These are phyloP conservation scores for Hyles euphorbiae DNA, from an alignment of 1,140 invertebrate species.

Conservation along the genomic window DNA sequence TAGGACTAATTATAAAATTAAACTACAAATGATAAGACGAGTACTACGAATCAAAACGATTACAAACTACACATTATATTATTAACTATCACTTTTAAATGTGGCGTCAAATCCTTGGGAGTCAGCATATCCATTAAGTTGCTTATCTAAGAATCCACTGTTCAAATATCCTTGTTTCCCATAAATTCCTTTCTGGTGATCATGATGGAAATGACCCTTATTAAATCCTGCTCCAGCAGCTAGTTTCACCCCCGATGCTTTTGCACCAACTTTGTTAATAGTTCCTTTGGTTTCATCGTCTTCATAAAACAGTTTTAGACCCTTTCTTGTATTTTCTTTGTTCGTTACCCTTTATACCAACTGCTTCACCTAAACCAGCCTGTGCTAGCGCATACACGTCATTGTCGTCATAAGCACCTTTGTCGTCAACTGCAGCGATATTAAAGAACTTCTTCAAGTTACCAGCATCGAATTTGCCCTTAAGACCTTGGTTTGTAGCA, in stretches of 20 bases:
- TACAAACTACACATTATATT: neutral
- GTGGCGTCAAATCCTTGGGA: constrained; percentile 70
- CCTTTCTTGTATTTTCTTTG: constrained; percentile 79
- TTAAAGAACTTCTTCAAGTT: constrained; percentile 67
- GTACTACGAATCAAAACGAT: neutral
- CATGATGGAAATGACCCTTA: constrained; percentile 72
- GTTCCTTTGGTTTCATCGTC: constrained; percentile 79
- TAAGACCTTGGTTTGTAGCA: constrained; percentile 68
- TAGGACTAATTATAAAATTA: neutral
- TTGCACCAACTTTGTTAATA: constrained; percentile 77
- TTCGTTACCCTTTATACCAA: constrained; percentile 64
- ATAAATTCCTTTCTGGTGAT: constrained; percentile 59
- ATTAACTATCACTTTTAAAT: constrained; percentile 43
- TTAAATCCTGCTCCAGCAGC: constrained; percentile 73
- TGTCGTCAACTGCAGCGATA: constrained; percentile 47
- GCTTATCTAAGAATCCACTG: constrained; percentile 68
- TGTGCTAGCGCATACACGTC: constrained; percentile 56
- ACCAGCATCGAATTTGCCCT: constrained; percentile 58
- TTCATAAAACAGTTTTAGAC: constrained; percentile 82
- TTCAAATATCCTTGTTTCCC: constrained; percentile 72
- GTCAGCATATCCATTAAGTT: constrained; percentile 64
- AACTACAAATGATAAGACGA: neutral
- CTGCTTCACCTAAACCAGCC: constrained; percentile 41
- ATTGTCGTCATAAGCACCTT: constrained; percentile 51
- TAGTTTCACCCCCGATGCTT: constrained; percentile 65